Percentiles rank a stretch among this genome's conserved stretches.
Conservation (phyloP, 2,797 vertebrate genomes). For the Tragopan temminckii region DNA sequence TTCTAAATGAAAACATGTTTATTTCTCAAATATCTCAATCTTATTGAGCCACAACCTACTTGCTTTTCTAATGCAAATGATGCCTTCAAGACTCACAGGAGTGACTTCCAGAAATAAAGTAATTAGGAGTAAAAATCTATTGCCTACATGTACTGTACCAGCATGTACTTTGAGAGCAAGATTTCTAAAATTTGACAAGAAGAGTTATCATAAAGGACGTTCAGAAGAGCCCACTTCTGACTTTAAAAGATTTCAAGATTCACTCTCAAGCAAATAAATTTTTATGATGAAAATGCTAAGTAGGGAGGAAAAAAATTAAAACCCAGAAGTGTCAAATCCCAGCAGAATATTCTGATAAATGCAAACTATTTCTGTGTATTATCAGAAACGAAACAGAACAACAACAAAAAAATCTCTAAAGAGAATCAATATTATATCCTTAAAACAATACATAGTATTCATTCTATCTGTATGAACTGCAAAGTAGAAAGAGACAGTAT, state of each 20-base stretch:
- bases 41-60: background rate
- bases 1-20: background rate
- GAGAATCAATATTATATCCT: slow-evolving; percentile 16
- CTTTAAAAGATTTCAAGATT: background rate
- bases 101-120: background rate
- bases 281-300: background rate
- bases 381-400: slow-evolving; percentile 20
- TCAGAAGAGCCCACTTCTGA: background rate
- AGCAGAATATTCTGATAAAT: background rate
- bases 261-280: background rate
- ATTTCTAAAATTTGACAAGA: background rate
- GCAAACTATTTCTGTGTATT: background rate
- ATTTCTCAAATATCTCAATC: background rate
- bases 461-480: slow-evolving; percentile 68
- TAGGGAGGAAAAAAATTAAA: background rate
- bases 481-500: slow-evolving; percentile 65
- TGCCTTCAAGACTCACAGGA: background rate
- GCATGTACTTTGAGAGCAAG: background rate
- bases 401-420: slow-evolving; percentile 32
- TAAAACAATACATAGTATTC: slow-evolving; percentile 83
- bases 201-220: background rate
- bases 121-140: background rate
- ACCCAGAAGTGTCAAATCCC: background rate
- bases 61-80: background rate
- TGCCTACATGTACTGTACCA: background rate